These are phyloP conservation scores for Eucera pruinosa DNA, from an alignment of 2,888 invertebrate genomes.

Conservation along the genomic window DNA sequence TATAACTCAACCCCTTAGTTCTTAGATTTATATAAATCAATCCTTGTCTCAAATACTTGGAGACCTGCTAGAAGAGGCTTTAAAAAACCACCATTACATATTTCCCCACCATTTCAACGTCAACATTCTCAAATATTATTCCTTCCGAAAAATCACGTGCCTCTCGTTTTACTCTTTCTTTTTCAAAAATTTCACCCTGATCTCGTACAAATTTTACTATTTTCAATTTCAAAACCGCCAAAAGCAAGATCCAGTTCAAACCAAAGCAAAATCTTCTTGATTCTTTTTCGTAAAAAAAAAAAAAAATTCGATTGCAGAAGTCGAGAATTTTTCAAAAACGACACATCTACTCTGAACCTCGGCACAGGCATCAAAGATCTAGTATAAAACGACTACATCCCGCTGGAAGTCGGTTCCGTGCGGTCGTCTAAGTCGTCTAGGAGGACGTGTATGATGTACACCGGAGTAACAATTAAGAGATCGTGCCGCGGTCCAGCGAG, in stretches of 20 bases:
- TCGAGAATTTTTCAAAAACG: neutral
- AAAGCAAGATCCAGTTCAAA: neutral
- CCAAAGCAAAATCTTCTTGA: neutral
- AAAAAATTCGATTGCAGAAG: neutral
- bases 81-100: no score
- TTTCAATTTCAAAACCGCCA: no score
- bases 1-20: no score
- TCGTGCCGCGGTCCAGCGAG: conserved; percentile 69
- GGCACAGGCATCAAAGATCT: neutral
- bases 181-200: no score
- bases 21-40: neutral
- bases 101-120: no score
- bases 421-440: neutral
- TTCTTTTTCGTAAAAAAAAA: no score
- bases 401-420: neutral
- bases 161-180: no score
- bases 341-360: neutral
- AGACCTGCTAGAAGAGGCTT: no score
- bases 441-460: conserved; percentile 49
- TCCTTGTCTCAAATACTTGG: neutral
- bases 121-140: no score
- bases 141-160: no score
- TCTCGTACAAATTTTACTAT: no score
- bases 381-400: neutral
- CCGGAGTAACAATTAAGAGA: conserved; percentile 77